Evolutionary conservation across 2,888 invertebrate genomes (phyloP), one percentile per base, ranked within the genome.

Genomic region (Julus scandinavius): DNA sequence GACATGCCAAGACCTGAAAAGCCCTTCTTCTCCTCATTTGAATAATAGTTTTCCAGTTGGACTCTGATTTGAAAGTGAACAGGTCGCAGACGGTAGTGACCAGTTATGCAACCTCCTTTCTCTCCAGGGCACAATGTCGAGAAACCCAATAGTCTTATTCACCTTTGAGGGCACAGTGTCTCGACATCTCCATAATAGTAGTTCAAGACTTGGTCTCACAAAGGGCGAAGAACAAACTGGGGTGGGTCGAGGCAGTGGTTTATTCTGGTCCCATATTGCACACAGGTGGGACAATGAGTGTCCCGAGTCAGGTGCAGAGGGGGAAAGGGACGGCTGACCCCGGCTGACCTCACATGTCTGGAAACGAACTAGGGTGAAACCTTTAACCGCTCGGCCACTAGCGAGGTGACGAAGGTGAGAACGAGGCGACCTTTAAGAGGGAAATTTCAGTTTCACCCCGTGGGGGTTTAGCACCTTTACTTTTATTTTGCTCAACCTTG

Each of bases 91-190:
- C 85, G 49, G 45, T 85, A 85, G 85, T 85, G 85, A 41, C 85
- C 85, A 85, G 85, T 85, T 41, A 85, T n/a, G 49, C 85, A 85
- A 85, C 85, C 49, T 41, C 45, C 41, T 85, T 85, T 85, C 41
- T 85, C 20, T 45, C 20, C 41, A 40, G 85, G 85, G 85, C 85
- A 85, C 85, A 85, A 85, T 85, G 85, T 85, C 45, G 85, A 85
- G 85, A 49, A 85, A 85, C 85, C 45, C 45, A 85, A 85, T 85
- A 85, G 85, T 85, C 85, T 85, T 41, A 49, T 41, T 85, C 85
- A 85, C 85, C 85, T 85, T 49, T 85, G 45, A 49, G 85, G 85
- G 85, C 85, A 85, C 40, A 85, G 49, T 85, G 85, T 85, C 85
- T 85, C 85, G 85, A 41, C 85, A 85, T 85, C 85, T 40, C 17